These are phyloP conservation scores for Rhagonycha lutea DNA, from an alignment of 2,888 invertebrate species.

Conservation along the genomic window DNA sequence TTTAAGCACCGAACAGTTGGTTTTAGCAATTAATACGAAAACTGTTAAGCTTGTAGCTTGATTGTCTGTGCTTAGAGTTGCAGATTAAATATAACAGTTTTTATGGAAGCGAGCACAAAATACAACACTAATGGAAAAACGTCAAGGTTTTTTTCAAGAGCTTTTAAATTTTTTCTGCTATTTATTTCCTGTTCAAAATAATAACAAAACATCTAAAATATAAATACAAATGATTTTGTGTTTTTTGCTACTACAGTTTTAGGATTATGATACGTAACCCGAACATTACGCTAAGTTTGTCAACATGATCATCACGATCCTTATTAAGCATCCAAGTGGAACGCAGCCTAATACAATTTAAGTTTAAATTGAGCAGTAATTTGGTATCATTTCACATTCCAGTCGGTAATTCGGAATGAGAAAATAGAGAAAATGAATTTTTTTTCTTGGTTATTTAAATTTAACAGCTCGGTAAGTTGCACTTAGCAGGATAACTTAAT, in stretches of 20 bases:
- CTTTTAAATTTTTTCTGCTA: background rate
- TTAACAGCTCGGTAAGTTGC: background rate
- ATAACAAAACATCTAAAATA: background rate
- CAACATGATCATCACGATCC: background rate
- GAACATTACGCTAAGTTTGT: background rate
- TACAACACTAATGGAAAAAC: background rate
- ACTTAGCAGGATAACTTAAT: background rate
- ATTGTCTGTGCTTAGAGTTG: background rate
- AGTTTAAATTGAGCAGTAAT: background rate
- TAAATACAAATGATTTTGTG: background rate
- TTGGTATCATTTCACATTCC: background rate
- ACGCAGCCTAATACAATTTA: background rate
- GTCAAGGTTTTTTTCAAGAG: background rate
- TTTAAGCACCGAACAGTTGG: background rate
- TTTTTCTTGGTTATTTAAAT: constrained; percentile 1
- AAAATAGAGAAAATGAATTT: background rate
- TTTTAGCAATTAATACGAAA: background rate
- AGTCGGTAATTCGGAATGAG: background rate
- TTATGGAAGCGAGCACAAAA: background rate
- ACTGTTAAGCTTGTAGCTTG: background rate
- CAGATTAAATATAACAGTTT: background rate
- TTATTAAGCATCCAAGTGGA: background rate
- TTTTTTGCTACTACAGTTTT: background rate
- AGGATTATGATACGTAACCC: too few species aligned
- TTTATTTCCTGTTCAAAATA: background rate